These are phyloP conservation scores for Alethe diademata DNA, from an alignment of 2,113 vertebrate species.

Conservation along the genomic window DNA sequence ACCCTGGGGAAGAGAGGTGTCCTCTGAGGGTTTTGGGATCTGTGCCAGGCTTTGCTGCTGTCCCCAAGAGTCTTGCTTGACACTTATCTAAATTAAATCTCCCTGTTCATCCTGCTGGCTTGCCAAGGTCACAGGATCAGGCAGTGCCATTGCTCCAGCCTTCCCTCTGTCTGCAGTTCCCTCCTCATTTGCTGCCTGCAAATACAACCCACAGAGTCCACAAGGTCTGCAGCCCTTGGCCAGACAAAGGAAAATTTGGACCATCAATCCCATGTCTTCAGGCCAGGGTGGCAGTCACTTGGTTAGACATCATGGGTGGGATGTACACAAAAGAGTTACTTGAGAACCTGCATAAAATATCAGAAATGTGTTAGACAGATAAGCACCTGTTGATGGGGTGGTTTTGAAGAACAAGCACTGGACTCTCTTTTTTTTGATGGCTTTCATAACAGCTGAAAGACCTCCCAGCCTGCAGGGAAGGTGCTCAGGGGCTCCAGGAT, in stretches of 20 bases:
- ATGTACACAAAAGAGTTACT: not conserved
- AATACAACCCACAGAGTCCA: fast-evolving
- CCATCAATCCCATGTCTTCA: not conserved
- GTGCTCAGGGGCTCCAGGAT: not conserved
- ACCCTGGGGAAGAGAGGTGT: not conserved
- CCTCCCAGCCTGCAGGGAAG: not conserved
- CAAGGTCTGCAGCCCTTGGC: not conserved
- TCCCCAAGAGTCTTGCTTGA: not conserved
- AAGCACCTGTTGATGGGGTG: not conserved
- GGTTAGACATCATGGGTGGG: fast-evolving
- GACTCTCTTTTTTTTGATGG: not conserved
- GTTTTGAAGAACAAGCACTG: not conserved
- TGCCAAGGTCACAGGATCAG: not conserved
- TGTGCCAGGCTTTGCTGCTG: not conserved
- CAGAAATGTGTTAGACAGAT: not conserved
- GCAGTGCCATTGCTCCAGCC: not conserved
- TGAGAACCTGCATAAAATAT: not conserved
- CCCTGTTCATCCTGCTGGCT: not conserved
- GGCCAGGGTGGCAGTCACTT: not conserved
- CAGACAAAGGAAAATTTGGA: not conserved
- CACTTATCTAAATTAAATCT: constrained; percentile 59
- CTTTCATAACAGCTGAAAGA: not conserved
- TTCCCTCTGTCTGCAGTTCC: not conserved
- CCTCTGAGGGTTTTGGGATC: not conserved
- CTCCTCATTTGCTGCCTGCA: fast-evolving